phyloP scores from a whole-genome alignment of 2,113 vertebrate species.

The Oreochromis tanganicae region DNA sequence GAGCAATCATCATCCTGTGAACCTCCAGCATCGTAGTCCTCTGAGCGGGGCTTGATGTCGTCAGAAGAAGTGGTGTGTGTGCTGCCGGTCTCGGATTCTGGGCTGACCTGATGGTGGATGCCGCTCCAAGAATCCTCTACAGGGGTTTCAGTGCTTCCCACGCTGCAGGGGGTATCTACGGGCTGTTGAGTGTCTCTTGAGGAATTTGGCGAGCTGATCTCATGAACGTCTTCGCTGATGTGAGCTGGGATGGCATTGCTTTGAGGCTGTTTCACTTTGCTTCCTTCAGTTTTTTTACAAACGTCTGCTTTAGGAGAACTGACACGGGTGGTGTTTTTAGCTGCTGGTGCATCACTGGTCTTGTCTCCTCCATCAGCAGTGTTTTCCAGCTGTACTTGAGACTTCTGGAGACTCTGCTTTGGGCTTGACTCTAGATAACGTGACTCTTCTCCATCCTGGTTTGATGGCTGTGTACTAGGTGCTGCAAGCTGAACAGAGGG shows the following conservation, averaged over 20 bases:
- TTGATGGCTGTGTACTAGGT: background rate
- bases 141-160: constrained; percentile 73
- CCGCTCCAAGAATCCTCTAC: constrained; percentile 79
- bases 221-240: background rate
- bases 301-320: background rate
- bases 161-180: constrained; percentile 72
- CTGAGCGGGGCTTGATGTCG: constrained; percentile 95
- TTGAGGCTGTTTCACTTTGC: background rate
- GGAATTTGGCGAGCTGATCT: constrained; percentile 30
- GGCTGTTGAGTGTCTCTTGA: constrained; percentile 69
- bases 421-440: background rate
- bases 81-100: constrained; percentile 89
- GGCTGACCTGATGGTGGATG: constrained; percentile 82
- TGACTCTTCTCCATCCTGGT: background rate
- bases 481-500: background rate
- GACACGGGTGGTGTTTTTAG: background rate
- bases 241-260: background rate
- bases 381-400: background rate
- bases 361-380: background rate
- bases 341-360: background rate
- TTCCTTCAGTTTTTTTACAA: background rate
- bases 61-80: constrained; percentile 91
- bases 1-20: constrained; percentile 96
- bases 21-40: constrained; percentile 97
- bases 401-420: background rate